These are phyloP conservation scores for Drosophila hawaiiensis DNA, from an alignment of 2,888 invertebrate species.

Conservation along the genomic window DNA sequence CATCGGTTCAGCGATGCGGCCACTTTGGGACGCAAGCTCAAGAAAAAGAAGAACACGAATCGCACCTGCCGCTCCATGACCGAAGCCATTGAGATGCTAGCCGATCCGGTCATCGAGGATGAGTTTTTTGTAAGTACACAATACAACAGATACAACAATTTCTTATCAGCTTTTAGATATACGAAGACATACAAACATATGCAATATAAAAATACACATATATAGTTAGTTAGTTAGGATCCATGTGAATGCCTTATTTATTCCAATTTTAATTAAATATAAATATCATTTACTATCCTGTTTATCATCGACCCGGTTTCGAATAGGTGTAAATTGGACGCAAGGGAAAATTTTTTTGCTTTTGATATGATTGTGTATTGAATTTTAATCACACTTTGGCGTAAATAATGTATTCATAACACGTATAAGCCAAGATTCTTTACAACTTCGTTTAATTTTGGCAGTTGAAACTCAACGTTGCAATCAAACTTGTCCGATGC, in stretches of 20 bases:
- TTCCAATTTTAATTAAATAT: constrained; percentile 24
- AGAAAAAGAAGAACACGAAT: constrained; percentile 85
- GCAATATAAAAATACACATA: background rate
- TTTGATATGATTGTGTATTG: background rate
- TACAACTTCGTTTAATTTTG: background rate
- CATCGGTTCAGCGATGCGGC: constrained; percentile 86
- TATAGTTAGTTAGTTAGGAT: constrained; percentile 6
- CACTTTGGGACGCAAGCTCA: constrained; percentile 84
- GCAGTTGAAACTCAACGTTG: background rate
- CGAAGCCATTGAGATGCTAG: constrained; percentile 85
- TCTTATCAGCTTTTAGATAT: constrained; percentile 23
- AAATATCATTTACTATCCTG: constrained; percentile 15
- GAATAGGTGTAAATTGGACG: constrained; percentile 5
- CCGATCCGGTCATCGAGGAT: constrained; percentile 85
- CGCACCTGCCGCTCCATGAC: constrained; percentile 85
- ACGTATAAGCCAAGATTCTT: background rate
- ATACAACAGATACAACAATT: constrained; percentile 29
- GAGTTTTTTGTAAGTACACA: constrained; percentile 84
- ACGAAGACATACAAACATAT: constrained; percentile 3
- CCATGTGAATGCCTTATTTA: constrained; percentile 21
- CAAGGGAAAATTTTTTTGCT: background rate
- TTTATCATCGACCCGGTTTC: constrained; percentile 6
- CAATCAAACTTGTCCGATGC: background rate
- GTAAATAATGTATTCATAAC: background rate
- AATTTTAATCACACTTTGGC: too few species aligned